Base-by-base conservation (phyloP, 2,113 vertebrate genomes). In the Tinamus guttatus region DNA sequence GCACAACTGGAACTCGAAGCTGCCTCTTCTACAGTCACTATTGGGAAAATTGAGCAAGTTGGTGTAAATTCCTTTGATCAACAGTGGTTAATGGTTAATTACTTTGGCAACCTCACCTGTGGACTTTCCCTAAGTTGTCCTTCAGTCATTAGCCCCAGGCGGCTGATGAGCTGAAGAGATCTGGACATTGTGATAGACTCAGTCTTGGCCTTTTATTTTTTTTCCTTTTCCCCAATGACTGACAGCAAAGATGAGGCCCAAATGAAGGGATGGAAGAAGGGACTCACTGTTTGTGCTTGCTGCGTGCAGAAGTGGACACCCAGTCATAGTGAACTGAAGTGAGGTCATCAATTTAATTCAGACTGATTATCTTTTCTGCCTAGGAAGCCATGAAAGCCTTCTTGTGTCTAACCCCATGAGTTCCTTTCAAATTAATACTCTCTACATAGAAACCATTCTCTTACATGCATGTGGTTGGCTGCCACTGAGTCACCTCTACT, bases 401-500 rank as follows among this genome's bases (percentile, higher is more conserved):
- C 10, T 7, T 45, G 24, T 59, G 22, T 76, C 47, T 59, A 51
- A 85, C 59, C 82, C 69, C 58, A 76, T 36, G 64, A 32, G 36
- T 89, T 93, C 68, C 77, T 38, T 34, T 19, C 49, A 70, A 36
- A 20, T 76, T 32, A 76, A 51, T 64, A 36, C 47, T 56, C 64
- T 71, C 74, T 87, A 81, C 56, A 58, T 27, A 85, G 80, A 89
- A 95, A 87, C 58, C 2, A 2, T 85, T 89, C 67, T 87, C 49
- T 88, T 91, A 65, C 84, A 21, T 32, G 45, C 40, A 36, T 89
- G 87, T 89, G 49, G 86, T 73, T 92, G 86, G 49, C 83, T 83
- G 41, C 89, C 86, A 85, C 70, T 77, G 84, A 95, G 76, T 91
- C 82, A 67, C 87, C 70, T 87, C 34, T 45, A 93, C 45, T 75